These are phyloP conservation scores for Sceloporus undulatus DNA, from an alignment of 2,113 vertebrate species.

Conservation along the genomic window DNA sequence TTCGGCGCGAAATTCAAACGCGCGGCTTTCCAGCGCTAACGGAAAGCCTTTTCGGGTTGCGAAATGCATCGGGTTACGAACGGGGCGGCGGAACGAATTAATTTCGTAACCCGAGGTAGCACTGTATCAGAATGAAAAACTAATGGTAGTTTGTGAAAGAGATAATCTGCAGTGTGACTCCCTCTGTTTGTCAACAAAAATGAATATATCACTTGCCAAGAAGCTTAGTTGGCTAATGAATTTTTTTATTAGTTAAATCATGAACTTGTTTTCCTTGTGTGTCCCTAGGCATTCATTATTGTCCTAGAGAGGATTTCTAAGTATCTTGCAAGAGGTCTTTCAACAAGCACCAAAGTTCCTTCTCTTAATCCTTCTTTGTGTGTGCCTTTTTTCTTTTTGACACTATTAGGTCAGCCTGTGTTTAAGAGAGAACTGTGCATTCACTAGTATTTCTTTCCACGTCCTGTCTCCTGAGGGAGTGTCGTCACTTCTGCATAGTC, in stretches of 20 bases:
- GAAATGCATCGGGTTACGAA: too few species aligned
- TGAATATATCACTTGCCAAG: not conserved
- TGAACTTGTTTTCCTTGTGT: conserved; percentile 39
- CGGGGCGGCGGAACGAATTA: too few species aligned
- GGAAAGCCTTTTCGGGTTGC: too few species aligned
- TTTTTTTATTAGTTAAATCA: not conserved
- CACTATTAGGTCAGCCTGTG: conserved; percentile 66
- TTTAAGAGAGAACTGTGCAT: conserved; percentile 44
- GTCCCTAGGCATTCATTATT: conserved; percentile 32
- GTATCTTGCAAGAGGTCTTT: conserved; percentile 7
- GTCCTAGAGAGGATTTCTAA: conserved; percentile 38
- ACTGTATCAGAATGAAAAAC: too few species aligned
- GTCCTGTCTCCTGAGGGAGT: conserved; percentile 55
- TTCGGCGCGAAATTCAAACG: too few species aligned
- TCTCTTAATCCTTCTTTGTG: not conserved
- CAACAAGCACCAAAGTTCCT: conserved; percentile 30
- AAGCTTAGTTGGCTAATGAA: not conserved
- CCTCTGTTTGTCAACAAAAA: not conserved
- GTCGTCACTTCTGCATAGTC: conserved; percentile 53
- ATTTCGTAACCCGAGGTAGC: too few species aligned
- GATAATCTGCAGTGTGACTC: too few species aligned
- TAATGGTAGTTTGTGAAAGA: too few species aligned
- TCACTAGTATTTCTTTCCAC: conserved; percentile 8
- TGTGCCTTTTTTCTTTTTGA: conserved; percentile 56
- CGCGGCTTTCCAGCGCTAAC: too few species aligned